phyloP scores from a whole-genome alignment of 2,888 invertebrate species.

The Podotricha telesiphe region DNA sequence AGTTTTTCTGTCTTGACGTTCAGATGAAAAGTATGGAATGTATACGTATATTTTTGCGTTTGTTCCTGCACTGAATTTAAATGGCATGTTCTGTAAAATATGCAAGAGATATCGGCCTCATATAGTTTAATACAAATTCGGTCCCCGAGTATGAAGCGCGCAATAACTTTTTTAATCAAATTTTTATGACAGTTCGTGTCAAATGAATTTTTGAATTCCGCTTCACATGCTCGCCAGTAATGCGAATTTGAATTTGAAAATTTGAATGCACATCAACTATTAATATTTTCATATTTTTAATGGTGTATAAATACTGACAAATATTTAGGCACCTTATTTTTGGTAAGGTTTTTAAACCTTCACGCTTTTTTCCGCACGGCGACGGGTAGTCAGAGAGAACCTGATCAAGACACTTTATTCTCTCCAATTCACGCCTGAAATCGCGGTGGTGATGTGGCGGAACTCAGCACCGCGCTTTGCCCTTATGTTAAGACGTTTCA shows the following conservation, averaged over 20 bases:
- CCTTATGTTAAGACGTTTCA: too few species aligned
- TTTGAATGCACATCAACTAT: background rate
- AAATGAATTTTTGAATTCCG: slow-evolving; percentile 38
- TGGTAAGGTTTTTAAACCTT: too few species aligned
- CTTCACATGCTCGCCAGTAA: slow-evolving; percentile 23
- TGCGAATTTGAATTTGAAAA: slow-evolving; percentile 31
- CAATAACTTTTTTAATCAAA: slow-evolving; percentile 45
- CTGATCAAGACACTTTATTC: too few species aligned
- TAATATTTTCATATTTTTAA: slow-evolving; percentile 1
- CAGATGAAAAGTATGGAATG: slow-evolving; percentile 43
- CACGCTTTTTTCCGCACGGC: too few species aligned
- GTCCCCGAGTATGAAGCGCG: slow-evolving; percentile 40
- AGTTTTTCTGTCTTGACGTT: slow-evolving; percentile 28
- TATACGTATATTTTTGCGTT: slow-evolving; percentile 48
- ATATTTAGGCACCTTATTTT: too few species aligned
- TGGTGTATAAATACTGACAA: background rate
- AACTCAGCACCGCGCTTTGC: too few species aligned
- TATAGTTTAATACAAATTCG: slow-evolving; percentile 57
- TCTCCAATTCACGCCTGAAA: too few species aligned
- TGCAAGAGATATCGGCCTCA: slow-evolving; percentile 51
- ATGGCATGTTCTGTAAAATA: slow-evolving; percentile 59
- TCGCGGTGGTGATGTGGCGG: too few species aligned
- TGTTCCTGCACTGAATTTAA: slow-evolving; percentile 63
- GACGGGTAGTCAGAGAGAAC: too few species aligned
- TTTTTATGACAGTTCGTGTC: slow-evolving; percentile 43